Evolutionary conservation across 1,140 invertebrate species (phyloP).

Genomic region (Pissodes strobi): DNA sequence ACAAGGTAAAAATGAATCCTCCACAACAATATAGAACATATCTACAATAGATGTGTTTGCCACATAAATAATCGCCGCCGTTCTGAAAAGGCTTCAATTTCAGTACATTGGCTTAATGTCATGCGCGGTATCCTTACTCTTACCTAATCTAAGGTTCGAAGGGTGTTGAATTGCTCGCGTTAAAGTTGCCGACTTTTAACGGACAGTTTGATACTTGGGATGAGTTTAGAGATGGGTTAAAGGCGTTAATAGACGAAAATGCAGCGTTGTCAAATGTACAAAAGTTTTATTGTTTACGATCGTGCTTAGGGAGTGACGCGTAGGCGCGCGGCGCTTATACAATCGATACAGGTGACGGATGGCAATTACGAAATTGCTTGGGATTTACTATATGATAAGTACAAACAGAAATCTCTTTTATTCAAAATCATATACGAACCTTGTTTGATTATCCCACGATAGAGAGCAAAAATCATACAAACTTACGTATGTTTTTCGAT

Average conservation of each 20-base stretch:
- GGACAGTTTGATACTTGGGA: slow-evolving; percentile 40
- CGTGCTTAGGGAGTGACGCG: slow-evolving; percentile 42
- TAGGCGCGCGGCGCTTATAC: slow-evolving; percentile 30
- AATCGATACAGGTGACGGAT: slow-evolving; percentile 39
- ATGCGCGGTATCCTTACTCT: too few species aligned
- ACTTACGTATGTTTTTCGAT: slow-evolving; percentile 32
- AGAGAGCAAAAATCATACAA: slow-evolving; percentile 33
- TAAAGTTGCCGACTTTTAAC: slow-evolving; percentile 22
- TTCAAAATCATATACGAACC: slow-evolving; percentile 42
- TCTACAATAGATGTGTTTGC: too few species aligned
- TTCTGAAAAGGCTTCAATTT: too few species aligned
- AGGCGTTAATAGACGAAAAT: slow-evolving; percentile 1
- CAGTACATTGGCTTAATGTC: too few species aligned
- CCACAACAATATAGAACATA: too few species aligned
- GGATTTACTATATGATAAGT: slow-evolving; percentile 44
- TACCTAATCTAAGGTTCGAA: too few species aligned
- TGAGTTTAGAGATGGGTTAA: too few species aligned
- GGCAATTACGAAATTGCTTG: slow-evolving; percentile 48
- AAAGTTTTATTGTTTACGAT: slow-evolving; percentile 46
- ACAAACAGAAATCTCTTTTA: slow-evolving; percentile 44
- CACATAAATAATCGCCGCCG: too few species aligned
- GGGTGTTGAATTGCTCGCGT: neutral
- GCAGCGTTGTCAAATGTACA: too few species aligned
- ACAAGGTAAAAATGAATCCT: too few species aligned
- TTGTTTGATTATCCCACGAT: slow-evolving; percentile 37